Evolutionary conservation across 2,113 vertebrate genomes (phyloP).

Genomic region (Cyprinodon tularosa): DNA sequence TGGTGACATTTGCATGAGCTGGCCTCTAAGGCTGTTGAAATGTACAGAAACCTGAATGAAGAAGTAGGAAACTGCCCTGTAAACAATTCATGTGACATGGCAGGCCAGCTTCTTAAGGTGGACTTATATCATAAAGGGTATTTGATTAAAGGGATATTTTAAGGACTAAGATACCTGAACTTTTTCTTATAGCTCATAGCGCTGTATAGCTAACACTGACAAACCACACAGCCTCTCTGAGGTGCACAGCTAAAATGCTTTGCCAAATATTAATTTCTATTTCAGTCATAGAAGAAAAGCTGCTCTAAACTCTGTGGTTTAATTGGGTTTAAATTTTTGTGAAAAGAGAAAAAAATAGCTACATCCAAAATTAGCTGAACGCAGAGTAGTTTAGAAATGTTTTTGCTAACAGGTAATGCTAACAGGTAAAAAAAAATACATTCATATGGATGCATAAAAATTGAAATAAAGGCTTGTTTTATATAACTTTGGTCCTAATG

Average conservation of each 20-base stretch:
- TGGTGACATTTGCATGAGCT: conserved; percentile 6
- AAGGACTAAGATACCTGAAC: neutral
- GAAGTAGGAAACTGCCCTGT: conserved; percentile 6
- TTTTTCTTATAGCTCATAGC: neutral
- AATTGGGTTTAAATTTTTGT: neutral
- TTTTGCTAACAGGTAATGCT: neutral
- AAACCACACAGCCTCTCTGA: neutral
- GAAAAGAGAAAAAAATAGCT: neutral
- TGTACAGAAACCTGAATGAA: conserved; percentile 10
- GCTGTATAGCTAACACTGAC: neutral
- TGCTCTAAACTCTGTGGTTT: neutral
- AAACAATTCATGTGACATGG: neutral
- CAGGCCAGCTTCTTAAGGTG: neutral
- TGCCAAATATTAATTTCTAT: neutral
- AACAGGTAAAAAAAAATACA: neutral
- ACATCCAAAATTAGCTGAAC: neutral
- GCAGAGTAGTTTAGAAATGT: neutral
- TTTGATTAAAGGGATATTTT: neutral
- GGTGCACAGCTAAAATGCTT: neutral
- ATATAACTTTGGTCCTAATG: neutral
- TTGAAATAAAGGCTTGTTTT: neutral
- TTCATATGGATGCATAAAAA: neutral
- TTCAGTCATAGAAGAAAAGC: neutral
- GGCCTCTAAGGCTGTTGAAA: neutral
- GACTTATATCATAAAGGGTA: neutral